phyloP scores from a whole-genome alignment of 2,797 vertebrate genomes.

The Lepus townsendii region DNA sequence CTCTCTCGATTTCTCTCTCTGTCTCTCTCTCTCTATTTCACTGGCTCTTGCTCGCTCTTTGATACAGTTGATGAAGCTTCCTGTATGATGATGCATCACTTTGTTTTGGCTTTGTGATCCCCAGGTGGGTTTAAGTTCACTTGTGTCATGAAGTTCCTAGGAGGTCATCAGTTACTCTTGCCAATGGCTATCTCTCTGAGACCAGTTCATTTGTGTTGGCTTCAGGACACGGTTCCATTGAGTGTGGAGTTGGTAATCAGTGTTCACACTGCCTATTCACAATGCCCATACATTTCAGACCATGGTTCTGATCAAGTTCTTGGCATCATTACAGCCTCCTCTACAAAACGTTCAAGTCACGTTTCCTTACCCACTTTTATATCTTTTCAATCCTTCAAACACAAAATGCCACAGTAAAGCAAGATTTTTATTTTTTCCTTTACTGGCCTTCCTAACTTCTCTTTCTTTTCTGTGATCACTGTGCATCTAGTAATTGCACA shows the following conservation, averaged over 20 bases:
- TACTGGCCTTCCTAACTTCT: background rate
- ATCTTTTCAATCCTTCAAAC: background rate
- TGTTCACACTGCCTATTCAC: background rate
- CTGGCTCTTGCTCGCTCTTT: too few relatives aligned
- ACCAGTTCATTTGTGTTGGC: background rate
- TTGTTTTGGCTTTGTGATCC: background rate
- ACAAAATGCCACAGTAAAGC: slow-evolving; percentile 31
- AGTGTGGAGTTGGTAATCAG: background rate
- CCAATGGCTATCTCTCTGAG: background rate
- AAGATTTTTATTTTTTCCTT: background rate
- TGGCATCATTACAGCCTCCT: background rate
- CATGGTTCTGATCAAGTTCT: background rate
- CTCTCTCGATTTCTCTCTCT: too few relatives aligned
- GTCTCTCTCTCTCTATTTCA: too few relatives aligned
- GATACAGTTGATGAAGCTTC: background rate
- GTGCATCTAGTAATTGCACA: background rate
- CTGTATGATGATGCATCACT: background rate
- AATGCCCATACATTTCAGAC: background rate
- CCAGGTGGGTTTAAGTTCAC: background rate
- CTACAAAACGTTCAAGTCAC: background rate
- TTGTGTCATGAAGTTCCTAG: background rate
- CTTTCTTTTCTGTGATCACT: background rate
- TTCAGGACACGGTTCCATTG: background rate
- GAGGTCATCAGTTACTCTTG: background rate
- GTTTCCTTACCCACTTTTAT: background rate